These are phyloP conservation scores for Spinibarbus caldwelli DNA, from an alignment of 2,797 vertebrate species.

Conservation along the genomic window DNA sequence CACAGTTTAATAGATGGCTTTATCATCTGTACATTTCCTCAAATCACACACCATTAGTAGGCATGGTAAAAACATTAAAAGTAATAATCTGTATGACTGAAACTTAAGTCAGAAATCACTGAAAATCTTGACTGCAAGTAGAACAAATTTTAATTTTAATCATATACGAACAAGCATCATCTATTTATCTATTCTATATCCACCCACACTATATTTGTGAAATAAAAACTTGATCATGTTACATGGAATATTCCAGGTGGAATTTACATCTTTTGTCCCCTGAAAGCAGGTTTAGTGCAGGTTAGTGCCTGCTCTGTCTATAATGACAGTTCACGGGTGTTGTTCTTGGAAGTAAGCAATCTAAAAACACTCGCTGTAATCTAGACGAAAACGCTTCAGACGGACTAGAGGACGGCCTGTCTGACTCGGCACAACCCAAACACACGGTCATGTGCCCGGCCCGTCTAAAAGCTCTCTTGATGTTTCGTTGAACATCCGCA, in stretches of 20 bases:
- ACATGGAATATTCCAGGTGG: background rate
- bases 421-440: slow-evolving; percentile 50
- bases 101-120: background rate
- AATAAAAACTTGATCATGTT: background rate
- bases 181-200: background rate
- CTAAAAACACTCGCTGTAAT: slow-evolving; percentile 43
- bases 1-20: background rate
- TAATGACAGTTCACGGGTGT: slow-evolving; percentile 18
- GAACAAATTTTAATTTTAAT: too few species aligned
- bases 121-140: background rate
- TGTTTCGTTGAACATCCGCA: background rate
- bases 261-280: background rate
- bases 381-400: slow-evolving; percentile 46
- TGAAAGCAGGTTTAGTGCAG: background rate
- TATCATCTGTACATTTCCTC: background rate
- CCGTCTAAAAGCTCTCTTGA: slow-evolving; percentile 28
- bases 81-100: background rate
- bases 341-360: slow-evolving; percentile 43
- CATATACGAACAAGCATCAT: background rate
- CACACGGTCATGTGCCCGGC: slow-evolving; percentile 10
- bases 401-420: slow-evolving; percentile 47
- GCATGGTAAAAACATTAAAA: background rate
- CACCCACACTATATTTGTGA: background rate
- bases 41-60: background rate
- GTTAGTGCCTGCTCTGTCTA: background rate